Evolutionary conservation across 2,888 invertebrate genomes (phyloP).

Genomic region (Apamea monoglypha): DNA sequence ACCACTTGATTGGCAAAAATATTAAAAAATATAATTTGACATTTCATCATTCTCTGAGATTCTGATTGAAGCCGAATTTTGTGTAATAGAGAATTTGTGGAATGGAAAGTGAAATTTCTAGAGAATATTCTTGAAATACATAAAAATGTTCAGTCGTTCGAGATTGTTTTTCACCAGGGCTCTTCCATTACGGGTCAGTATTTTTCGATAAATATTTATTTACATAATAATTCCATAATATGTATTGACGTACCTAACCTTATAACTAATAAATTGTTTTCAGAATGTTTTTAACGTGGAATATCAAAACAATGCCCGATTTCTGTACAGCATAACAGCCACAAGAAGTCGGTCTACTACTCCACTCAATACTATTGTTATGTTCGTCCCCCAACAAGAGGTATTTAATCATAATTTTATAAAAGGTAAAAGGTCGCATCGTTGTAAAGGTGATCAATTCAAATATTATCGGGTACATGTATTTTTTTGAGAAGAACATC

Average conservation of each 20-base stretch:
- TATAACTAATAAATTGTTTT: conserved; percentile 71
- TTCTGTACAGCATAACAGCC: conserved; percentile 81
- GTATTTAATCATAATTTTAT: conserved; percentile 83
- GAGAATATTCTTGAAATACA: conserved; percentile 52
- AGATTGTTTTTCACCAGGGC: conserved; percentile 81
- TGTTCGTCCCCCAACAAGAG: conserved; percentile 99
- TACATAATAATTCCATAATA: conserved; percentile 46
- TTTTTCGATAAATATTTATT: conserved; percentile 41
- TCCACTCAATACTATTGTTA: conserved; percentile 97
- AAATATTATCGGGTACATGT: background rate
- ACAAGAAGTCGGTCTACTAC: conserved; percentile 90
- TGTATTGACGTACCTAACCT: conserved; percentile 68
- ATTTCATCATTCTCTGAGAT: conserved; percentile 15
- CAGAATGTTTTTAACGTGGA: conserved; percentile 84
- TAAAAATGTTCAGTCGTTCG: conserved; percentile 87
- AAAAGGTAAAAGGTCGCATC: accelerated
- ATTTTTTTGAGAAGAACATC: background rate
- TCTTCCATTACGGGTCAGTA: conserved; percentile 80
- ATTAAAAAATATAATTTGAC: conserved; percentile 27
- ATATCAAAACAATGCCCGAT: conserved; percentile 83
- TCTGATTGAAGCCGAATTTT: conserved; percentile 32
- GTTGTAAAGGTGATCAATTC: background rate
- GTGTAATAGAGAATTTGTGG: conserved; percentile 50
- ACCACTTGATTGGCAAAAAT: background rate
- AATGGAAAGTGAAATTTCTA: conserved; percentile 69